Percentiles rank a stretch among this genome's conserved stretches.
phyloP scores from a whole-genome alignment of 2,797 vertebrate species.

The Phoeniculus purpureus region DNA sequence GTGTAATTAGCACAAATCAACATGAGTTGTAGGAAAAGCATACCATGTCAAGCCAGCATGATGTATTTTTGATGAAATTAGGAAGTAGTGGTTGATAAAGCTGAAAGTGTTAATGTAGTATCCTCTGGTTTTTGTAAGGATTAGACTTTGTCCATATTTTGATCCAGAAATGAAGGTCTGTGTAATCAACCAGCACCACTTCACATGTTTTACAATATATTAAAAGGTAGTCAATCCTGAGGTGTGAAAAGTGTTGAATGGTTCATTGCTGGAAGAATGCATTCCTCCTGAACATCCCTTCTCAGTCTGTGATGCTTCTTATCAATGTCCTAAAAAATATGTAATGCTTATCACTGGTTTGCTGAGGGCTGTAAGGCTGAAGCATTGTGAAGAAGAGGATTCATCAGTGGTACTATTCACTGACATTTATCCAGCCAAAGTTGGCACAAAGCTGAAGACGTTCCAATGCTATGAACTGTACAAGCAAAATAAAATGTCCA shows the following conservation, averaged over 20 bases:
- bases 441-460: neutral
- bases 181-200: neutral
- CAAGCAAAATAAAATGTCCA: neutral
- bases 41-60: slow-evolving; percentile 28
- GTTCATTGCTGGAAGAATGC: neutral
- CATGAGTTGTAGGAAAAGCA: slow-evolving; percentile 43
- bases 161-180: neutral
- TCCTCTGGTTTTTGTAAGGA: neutral
- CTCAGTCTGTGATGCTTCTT: neutral
- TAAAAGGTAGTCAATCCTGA: neutral
- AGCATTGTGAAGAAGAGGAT: neutral
- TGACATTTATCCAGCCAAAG: neutral
- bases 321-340: neutral
- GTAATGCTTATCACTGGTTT: neutral
- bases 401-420: neutral
- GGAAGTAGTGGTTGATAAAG: slow-evolving; percentile 17
- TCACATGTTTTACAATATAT: neutral
- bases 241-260: neutral
- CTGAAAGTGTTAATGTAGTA: slow-evolving; percentile 8
- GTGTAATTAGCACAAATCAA: slow-evolving; percentile 70
- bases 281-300: neutral
- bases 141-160: neutral
- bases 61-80: slow-evolving; percentile 56
- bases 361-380: neutral
- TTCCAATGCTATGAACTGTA: neutral